Percentiles rank a stretch among this genome's conserved stretches.
These are phyloP conservation scores for Platycheirus rosarum DNA, from an alignment of 2,888 invertebrate genomes.

Conservation along the genomic window DNA sequence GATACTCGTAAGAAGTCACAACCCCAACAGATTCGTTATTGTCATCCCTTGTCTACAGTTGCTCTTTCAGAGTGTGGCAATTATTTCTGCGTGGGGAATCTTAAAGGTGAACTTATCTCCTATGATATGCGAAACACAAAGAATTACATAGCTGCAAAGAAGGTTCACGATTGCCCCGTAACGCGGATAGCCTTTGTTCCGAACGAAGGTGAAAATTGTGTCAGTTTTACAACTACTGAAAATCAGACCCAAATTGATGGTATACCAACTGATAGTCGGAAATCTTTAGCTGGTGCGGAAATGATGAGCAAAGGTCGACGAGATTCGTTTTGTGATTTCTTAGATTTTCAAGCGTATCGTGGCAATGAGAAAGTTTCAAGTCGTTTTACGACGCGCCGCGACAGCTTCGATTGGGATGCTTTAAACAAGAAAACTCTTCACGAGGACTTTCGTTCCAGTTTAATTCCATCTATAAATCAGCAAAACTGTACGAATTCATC, in stretches of 20 bases:
- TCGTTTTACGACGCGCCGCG: conserved; percentile 76
- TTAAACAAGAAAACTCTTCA: conserved; percentile 75
- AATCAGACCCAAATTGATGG: conserved; percentile 69
- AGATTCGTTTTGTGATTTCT: conserved; percentile 81
- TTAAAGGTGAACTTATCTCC: conserved; percentile 81
- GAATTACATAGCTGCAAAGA: conserved; percentile 76
- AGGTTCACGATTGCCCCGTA: conserved; percentile 79
- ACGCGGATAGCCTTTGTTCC: conserved; percentile 80
- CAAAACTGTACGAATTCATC: conserved; percentile 28
- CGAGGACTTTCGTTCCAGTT: conserved; percentile 75
- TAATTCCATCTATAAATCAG: conserved; percentile 59
- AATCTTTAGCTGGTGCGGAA: conserved; percentile 44
- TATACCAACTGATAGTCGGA: conserved; percentile 34
- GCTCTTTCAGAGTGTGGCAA: conserved; percentile 81
- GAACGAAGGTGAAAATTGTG: conserved; percentile 70
- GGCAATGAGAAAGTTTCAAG: conserved; percentile 78
- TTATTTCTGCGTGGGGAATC: conserved; percentile 80
- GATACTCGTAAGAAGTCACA: conserved; percentile 80
- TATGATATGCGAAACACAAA: conserved; percentile 81
- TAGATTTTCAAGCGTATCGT: conserved; percentile 78
- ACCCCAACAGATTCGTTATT: conserved; percentile 77
- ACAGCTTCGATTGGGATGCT: conserved; percentile 81
- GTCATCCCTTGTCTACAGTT: conserved; percentile 80
- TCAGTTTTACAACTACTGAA: conserved; percentile 76
- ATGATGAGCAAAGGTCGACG: conserved; percentile 77